A percentile compares a stretch with the other conserved stretches of the same genome.
These are phyloP conservation scores for Lasioglossum zephyrum DNA, from an alignment of 2,888 invertebrate genomes.

Conservation along the genomic window DNA sequence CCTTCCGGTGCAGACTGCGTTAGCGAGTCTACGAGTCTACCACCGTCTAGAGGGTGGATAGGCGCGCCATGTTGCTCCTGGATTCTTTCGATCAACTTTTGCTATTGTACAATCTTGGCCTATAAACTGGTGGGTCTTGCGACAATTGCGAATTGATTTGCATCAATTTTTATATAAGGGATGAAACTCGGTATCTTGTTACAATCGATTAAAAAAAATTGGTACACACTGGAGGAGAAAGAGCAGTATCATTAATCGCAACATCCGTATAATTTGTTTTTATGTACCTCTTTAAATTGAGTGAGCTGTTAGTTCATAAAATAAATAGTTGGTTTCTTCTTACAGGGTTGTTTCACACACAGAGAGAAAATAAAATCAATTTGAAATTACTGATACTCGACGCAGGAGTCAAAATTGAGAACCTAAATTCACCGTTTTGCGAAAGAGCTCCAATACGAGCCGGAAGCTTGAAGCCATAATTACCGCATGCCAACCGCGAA, in stretches of 20 bases:
- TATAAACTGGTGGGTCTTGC: background rate
- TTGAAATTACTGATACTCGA: background rate
- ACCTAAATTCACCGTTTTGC: background rate
- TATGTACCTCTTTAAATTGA: too few relatives aligned
- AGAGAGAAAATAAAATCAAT: background rate
- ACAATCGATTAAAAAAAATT: too few relatives aligned
- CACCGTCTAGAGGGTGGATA: slow-evolving; percentile 12
- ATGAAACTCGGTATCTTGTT: background rate
- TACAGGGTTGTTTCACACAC: too few relatives aligned
- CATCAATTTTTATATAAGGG: background rate
- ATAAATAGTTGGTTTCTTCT: too few relatives aligned
- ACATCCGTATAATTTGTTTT: too few relatives aligned
- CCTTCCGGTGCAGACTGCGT: slow-evolving; percentile 61
- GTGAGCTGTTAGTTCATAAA: too few relatives aligned
- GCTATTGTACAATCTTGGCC: background rate
- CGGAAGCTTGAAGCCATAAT: background rate
- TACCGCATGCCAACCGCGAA: background rate
- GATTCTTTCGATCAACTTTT: background rate
- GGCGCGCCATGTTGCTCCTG: background rate
- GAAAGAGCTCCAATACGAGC: background rate
- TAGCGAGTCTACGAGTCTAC: slow-evolving; percentile 15
- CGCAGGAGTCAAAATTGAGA: background rate
- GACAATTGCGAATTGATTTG: too few relatives aligned
- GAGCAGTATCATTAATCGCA: too few relatives aligned
- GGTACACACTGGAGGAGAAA: too few relatives aligned